Evolutionary conservation across 2,797 vertebrate species (phyloP).

Genomic region (Brachymystax lenok): DNA sequence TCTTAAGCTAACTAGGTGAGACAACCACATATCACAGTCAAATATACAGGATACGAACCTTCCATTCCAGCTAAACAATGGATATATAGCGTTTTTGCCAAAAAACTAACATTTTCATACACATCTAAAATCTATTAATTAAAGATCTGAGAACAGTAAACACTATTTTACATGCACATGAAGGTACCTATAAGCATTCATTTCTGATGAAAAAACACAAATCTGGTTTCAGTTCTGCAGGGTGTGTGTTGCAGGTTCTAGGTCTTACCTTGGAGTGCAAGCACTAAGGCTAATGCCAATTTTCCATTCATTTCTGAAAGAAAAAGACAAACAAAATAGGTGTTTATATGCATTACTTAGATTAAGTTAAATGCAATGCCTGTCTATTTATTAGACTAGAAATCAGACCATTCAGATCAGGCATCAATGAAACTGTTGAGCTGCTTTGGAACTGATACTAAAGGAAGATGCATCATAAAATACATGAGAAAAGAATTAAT

Average conservation of each 20-base stretch:
- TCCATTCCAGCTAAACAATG: no score
- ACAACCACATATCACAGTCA: no score
- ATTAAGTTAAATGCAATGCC: background rate
- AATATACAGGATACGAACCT: no score
- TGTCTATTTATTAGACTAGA: background rate
- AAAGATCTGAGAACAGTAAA: no score
- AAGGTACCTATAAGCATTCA: no score
- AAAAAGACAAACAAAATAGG: conserved; percentile 7
- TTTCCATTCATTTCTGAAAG: conserved; percentile 76
- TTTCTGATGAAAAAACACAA: no score
- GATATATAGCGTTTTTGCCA: no score
- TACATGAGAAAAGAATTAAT: background rate
- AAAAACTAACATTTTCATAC: no score
- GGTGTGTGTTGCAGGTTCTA: background rate
- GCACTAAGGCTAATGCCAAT: conserved; percentile 67
- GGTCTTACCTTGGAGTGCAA: conserved; percentile 79
- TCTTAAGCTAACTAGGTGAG: no score
- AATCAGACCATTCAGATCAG: background rate
- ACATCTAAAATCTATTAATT: no score
- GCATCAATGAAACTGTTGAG: background rate
- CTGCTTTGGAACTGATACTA: background rate
- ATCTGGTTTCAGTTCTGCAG: background rate
- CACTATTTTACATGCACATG: no score
- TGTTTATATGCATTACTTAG: background rate
- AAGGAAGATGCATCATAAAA: conserved; percentile 23